Percentiles rank a stretch among this genome's conserved stretches.
These are phyloP conservation scores for Crotalus viridis DNA, from an alignment of 2,113 vertebrate genomes.

Conservation along the genomic window DNA sequence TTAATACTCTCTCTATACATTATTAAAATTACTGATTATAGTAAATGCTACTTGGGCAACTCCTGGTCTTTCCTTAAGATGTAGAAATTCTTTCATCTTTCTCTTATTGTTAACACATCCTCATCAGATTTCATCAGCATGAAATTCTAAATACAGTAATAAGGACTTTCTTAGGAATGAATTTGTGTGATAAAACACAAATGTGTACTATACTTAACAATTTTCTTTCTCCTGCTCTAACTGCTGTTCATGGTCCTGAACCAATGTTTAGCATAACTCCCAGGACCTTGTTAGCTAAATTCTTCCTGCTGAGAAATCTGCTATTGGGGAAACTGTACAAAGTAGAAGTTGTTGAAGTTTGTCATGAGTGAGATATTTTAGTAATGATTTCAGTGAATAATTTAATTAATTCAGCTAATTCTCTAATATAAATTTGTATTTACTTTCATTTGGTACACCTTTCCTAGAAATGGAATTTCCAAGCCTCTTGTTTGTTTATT, in stretches of 20 bases:
- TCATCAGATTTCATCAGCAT: neutral
- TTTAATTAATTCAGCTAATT: neutral
- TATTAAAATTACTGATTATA: conserved; percentile 5
- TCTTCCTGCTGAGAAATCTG: neutral
- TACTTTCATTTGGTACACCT: neutral
- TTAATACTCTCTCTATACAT: neutral
- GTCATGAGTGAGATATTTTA: neutral
- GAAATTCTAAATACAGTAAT: neutral
- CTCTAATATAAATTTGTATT: neutral
- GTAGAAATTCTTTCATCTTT: neutral
- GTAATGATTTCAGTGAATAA: neutral
- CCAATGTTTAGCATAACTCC: neutral
- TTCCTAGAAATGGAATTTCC: neutral
- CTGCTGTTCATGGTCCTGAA: neutral
- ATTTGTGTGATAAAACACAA: accelerated
- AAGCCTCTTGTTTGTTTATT: neutral
- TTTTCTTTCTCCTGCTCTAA: neutral
- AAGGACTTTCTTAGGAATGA: neutral
- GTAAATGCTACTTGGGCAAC: neutral
- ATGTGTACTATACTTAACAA: neutral
- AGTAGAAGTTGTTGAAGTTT: neutral
- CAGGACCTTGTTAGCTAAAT: neutral
- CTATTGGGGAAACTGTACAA: neutral
- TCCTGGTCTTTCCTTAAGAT: accelerated
- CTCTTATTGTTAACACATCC: neutral